Conservation (phyloP, 2,113 vertebrate species). For the Eonycteris spelaea region DNA sequence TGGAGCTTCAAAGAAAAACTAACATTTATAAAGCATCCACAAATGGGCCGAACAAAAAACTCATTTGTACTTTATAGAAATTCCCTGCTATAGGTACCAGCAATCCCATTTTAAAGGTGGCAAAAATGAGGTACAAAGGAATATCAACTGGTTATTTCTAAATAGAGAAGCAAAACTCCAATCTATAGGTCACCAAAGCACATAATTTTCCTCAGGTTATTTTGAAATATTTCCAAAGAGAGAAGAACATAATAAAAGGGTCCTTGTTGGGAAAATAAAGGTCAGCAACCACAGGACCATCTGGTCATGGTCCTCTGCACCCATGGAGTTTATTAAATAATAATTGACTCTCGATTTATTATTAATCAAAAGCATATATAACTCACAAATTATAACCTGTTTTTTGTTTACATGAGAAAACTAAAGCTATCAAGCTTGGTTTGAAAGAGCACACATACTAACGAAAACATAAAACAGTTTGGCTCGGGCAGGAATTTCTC, state of each 20-base stretch:
- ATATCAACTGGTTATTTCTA: background rate
- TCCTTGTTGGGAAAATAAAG: conserved; percentile 34
- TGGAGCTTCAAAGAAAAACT: background rate
- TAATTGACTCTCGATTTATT: conserved; percentile 41
- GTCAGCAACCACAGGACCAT: conserved; percentile 53
- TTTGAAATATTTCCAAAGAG: conserved; percentile 1
- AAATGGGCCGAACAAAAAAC: background rate
- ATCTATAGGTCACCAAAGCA: background rate
- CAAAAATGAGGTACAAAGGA: background rate
- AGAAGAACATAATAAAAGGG: background rate
- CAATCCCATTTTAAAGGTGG: background rate
- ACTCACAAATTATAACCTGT: background rate
- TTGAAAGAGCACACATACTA: background rate
- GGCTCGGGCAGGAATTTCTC: background rate
- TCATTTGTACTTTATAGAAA: background rate
- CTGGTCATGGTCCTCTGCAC: conserved; percentile 17
- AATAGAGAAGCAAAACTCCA: background rate
- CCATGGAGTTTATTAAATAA: conserved; percentile 56
- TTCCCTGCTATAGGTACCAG: background rate
- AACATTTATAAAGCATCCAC: background rate
- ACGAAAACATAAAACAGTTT: background rate
- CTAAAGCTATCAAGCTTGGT: background rate
- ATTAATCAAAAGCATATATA: conserved; percentile 58
- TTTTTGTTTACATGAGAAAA: conserved; percentile 28
- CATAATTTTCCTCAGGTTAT: background rate